Conservation (phyloP, 1,140 invertebrate genomes). For the Galleria mellonella region DNA sequence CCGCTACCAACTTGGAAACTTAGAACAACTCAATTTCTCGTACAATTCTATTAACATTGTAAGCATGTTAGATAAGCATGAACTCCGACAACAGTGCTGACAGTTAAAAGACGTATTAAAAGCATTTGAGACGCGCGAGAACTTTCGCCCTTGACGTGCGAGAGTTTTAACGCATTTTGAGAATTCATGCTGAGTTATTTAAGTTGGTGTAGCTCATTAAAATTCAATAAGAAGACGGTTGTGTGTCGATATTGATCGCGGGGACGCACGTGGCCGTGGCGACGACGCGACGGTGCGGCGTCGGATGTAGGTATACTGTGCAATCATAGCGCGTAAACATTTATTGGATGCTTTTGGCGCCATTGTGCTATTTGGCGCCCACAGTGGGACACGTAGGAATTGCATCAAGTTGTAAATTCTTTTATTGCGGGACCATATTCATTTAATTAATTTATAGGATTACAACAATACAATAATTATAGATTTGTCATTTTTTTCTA, state of each 20-base stretch:
- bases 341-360: too few species aligned
- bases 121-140: conserved; percentile 13
- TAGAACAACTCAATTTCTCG: conserved; percentile 13
- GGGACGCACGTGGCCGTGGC: conserved; percentile 11
- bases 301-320: neutral
- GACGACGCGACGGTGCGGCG: neutral
- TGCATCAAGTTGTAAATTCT: too few species aligned
- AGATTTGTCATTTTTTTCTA: too few species aligned
- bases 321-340: conserved; percentile 10
- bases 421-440: too few species aligned
- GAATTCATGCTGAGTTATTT: conserved; percentile 21
- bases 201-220: conserved; percentile 30
- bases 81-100: conserved; percentile 15
- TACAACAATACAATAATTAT: too few species aligned
- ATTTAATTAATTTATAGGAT: too few species aligned
- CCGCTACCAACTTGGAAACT: conserved; percentile 12
- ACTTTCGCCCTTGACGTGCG: conserved; percentile 10
- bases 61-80: conserved; percentile 21
- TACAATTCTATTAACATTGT: conserved; percentile 22
- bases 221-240: conserved; percentile 27
- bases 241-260: conserved; percentile 23
- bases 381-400: conserved; percentile 8
- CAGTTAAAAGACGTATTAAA: conserved; percentile 25
- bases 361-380: conserved; percentile 6
- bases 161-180: conserved; percentile 21